phyloP scores from a whole-genome alignment of 2,888 invertebrate species.

The Endotricha flammealis region DNA sequence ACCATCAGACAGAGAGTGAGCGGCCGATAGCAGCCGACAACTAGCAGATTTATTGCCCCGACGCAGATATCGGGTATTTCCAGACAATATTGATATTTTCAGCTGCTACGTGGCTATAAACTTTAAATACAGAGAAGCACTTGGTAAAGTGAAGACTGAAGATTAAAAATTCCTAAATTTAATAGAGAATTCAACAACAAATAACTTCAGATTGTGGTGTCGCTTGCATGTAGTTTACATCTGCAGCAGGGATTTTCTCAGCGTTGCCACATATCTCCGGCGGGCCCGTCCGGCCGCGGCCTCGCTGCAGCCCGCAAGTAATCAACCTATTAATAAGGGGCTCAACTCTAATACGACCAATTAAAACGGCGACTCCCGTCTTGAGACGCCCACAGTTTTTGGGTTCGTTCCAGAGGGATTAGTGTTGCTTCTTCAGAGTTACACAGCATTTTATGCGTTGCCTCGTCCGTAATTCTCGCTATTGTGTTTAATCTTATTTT shows the following conservation, averaged over 20 bases:
- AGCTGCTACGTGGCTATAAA: conserved; percentile 57
- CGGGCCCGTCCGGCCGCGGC: conserved; percentile 25
- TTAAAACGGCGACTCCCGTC: conserved; percentile 70
- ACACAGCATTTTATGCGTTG: conserved; percentile 36
- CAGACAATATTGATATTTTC: conserved; percentile 68
- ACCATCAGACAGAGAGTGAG: conserved; percentile 69
- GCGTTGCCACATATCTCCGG: conserved; percentile 7
- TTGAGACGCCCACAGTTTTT: conserved; percentile 74
- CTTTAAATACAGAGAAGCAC: conserved; percentile 64
- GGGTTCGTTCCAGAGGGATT: conserved; percentile 71
- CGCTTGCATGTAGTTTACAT: conserved; percentile 5
- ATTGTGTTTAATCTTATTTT: conserved; percentile 35
- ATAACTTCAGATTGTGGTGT: no score
- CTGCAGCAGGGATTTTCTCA: conserved; percentile 4
- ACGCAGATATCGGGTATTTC: conserved; percentile 62
- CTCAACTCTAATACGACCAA: conserved; percentile 71
- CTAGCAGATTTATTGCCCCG: conserved; percentile 65
- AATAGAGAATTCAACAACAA: no score
- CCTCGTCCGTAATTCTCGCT: conserved; percentile 27
- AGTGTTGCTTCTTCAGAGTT: conserved; percentile 51
- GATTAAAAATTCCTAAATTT: no score
- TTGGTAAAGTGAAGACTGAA: conserved; percentile 19
- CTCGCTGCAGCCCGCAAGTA: conserved; percentile 55
- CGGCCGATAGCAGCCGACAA: conserved; percentile 68
- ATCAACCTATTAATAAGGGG: conserved; percentile 77